Evolutionary conservation across 1,140 invertebrate genomes (phyloP).

Genomic region (Drosophila auraria): DNA sequence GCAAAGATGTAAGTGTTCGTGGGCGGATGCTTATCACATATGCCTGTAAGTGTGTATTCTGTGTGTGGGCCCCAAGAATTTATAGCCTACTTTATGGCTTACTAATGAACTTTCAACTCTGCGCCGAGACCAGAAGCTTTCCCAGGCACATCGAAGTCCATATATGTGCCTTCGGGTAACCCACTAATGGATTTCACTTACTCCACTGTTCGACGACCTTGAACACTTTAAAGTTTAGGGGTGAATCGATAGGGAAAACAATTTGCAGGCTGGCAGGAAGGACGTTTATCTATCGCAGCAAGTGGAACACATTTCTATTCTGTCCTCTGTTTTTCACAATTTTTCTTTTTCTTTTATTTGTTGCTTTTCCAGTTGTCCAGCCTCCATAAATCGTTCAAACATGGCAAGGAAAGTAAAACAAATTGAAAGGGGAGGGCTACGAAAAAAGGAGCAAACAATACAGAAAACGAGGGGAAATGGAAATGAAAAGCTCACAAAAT

Average conservation of each 20-base stretch:
- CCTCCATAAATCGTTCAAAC: conserved; percentile 77
- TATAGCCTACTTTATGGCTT: conserved; percentile 83
- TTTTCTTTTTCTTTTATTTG: conserved; percentile 16
- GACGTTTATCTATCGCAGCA: conserved; percentile 61
- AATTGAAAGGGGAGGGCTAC: conserved; percentile 56
- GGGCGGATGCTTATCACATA: conserved; percentile 49
- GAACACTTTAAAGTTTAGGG: conserved; percentile 37
- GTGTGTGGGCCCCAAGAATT: conserved; percentile 60
- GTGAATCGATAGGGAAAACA: conserved; percentile 48
- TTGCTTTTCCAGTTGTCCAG: conserved; percentile 52
- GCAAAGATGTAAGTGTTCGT: conserved; percentile 32
- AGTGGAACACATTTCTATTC: conserved; percentile 36
- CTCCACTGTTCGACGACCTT: conserved; percentile 23
- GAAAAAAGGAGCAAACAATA: conserved; percentile 32
- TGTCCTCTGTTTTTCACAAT: conserved; percentile 8
- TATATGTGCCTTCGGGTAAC: conserved; percentile 2
- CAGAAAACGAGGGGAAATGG: conserved; percentile 43
- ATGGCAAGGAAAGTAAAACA: conserved; percentile 75
- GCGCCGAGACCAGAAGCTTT: conserved; percentile 16
- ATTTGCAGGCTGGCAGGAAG: conserved; percentile 58
- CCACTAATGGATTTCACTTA: conserved; percentile 35
- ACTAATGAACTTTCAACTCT: conserved; percentile 83
- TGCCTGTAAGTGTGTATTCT: conserved; percentile 33
- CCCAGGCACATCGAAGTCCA: not conserved
- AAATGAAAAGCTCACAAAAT: conserved; percentile 76